Base-by-base conservation (phyloP, 2,888 invertebrate species). In the Asteroscopus sphinx region DNA sequence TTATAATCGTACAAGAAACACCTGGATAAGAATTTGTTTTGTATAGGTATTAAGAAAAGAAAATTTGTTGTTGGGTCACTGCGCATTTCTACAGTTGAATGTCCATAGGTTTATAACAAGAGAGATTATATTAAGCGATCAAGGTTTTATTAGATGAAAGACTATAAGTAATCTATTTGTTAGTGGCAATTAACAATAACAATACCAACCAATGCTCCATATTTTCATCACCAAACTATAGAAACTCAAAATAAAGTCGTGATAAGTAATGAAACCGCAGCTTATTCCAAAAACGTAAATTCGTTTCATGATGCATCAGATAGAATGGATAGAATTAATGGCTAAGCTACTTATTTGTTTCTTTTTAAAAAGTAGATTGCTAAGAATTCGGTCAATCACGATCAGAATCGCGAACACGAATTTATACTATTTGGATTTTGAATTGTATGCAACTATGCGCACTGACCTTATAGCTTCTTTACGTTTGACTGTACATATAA, bases 341-440 rank as follows among this genome's bases (percentile, higher is more conserved):
- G 3, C 36, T 39, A 25, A 33, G 28, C 21, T 16, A 42, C 7
- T 37, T n/a, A 39, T 25, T 49, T 33, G 9, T 44, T 47, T 61
- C 21, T 36, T 32, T 37, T 8, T 17, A 12, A 21, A 37, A 48
- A 21, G 11, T 12, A 64, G 42, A 49, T 49, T 63, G 41, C 6
- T 0, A 12, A 32, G 16, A 64, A 53, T 54, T 66, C 51, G 61
- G 53, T 54, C 55, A 53, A 15, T 62, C 67, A 51, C 51, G 52
- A 51, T 30, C 6, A 3, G 44, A 65, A 68, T 69, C 11, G 7
- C 40, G 60, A 58, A 47, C 64, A 21, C 15, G 15, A 51, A 41
- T 44, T 49, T 30, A 5, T 40, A 41, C 6, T 21, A 60, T 58
- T 60, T 21, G 28, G 25, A 46, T 53, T 65, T 60, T 26, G 33